Base-by-base conservation (phyloP, 2,888 invertebrate species). In the Cerceris ruficornis region DNA sequence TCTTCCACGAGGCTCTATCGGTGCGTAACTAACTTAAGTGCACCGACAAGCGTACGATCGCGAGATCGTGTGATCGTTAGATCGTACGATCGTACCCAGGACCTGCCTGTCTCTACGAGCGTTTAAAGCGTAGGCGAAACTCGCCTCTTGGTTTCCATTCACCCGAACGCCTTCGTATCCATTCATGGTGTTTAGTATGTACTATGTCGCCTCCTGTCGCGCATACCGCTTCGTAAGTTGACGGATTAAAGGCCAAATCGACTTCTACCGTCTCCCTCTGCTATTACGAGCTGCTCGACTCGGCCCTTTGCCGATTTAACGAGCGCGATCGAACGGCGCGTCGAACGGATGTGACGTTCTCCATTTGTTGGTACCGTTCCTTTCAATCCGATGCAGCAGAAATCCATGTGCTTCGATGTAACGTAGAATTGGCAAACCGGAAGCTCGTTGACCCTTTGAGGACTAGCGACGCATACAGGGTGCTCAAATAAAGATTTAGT, bases 121-220 rank as follows among this genome's bases (percentile, higher is more conserved):
- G 41, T 49, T 65, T 59, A 62, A 70, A 69, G 85, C 84, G 86
- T 86, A 81, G 86, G 86, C 82, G 81, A 75, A 86, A 83, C 81
- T 79, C 54, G 81, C 75, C 75, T 78, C 73, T 80, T 78, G 79
- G 61, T 77, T 85, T 86, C 88, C 89, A 89, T 89, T 89, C 89
- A 89, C 89, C 86, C 85, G 84, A 66, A 86, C 86, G 84, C 87
- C 87, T 87, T 83, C 87, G 81, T 90, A 86, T 81, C 90, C 90
- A 90, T 90, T 90, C 90, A 90, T 90, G 90, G 90, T 87, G 85
- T 83, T 88, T 85, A 70, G 83, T 76, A 75, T 82, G 86, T 69
- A 77, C 77, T 82, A 75, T 78, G 78, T 80, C 77, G 70, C 46
- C 62, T 60, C 77, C 74, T 60, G 72, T 78, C 78, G 75, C 60